Conservation (phyloP, 2,888 invertebrate species). For the Dione vanillae region DNA sequence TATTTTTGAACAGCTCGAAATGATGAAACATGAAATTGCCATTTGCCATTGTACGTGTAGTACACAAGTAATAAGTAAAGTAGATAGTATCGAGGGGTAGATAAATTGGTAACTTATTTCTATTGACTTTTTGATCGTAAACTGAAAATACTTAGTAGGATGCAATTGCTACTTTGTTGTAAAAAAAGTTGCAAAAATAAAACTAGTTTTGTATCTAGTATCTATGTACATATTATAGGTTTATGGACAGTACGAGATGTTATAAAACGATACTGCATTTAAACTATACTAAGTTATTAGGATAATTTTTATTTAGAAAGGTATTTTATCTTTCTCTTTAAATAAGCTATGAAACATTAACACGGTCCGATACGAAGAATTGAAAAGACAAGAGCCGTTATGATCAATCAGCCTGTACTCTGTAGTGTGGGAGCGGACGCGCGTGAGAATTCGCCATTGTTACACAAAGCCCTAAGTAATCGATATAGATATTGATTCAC, state of each 20-base stretch:
- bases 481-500: slow-evolving; percentile 35
- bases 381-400: slow-evolving; percentile 61
- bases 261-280: too few relatives aligned
- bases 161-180: too few relatives aligned
- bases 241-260: too few relatives aligned
- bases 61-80: not conserved
- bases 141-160: not conserved
- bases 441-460: slow-evolving; percentile 77
- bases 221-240: too few relatives aligned
- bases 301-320: too few relatives aligned
- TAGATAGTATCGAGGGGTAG: not conserved
- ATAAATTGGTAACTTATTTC: not conserved
- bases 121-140: not conserved
- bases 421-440: slow-evolving; percentile 67
- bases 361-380: slow-evolving; percentile 43
- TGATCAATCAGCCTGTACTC: slow-evolving; percentile 69
- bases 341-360: slow-evolving; percentile 9
- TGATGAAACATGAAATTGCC: slow-evolving; percentile 25
- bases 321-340: too few relatives aligned
- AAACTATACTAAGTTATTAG: too few relatives aligned
- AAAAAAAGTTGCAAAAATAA: too few relatives aligned
- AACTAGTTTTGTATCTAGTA: not conserved
- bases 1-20: slow-evolving; percentile 27
- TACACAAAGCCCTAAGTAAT: slow-evolving; percentile 47
- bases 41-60: too few relatives aligned